Evolutionary conservation across 2,888 invertebrate genomes (phyloP).

Genomic region (Yponomeuta plumbellus): DNA sequence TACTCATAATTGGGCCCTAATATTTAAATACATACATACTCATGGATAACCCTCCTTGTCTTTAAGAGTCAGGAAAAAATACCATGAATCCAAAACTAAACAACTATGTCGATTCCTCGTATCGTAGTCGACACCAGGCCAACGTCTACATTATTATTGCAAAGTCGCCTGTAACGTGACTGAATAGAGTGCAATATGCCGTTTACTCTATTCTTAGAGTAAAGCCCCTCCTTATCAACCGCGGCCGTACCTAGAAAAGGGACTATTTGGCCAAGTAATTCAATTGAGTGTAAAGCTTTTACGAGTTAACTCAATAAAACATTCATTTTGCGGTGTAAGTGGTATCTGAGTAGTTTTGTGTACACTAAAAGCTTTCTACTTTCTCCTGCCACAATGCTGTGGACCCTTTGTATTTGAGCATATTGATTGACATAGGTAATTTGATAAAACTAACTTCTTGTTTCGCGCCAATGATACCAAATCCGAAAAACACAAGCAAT

Average conservation of each 20-base stretch:
- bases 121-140: too few relatives aligned
- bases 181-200: too few relatives aligned
- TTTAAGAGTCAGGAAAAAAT: too few relatives aligned
- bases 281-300: constrained; percentile 47
- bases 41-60: too few relatives aligned
- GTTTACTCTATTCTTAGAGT: not conserved
- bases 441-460: not conserved
- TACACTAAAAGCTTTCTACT: constrained; percentile 50
- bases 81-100: too few relatives aligned
- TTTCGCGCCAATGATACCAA: too few relatives aligned
- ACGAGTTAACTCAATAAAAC: constrained; percentile 51
- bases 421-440: not conserved
- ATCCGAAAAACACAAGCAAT: too few relatives aligned
- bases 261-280: constrained; percentile 39
- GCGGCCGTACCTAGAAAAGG: not conserved
- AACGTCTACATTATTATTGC: too few relatives aligned
- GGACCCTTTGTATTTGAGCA: not conserved
- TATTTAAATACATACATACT: too few relatives aligned
- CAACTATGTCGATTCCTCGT: too few relatives aligned
- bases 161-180: too few relatives aligned
- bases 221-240: not conserved
- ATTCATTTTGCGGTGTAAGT: constrained; percentile 38
- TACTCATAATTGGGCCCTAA: too few relatives aligned
- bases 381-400: constrained; percentile 13
- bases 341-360: constrained; percentile 49